Evolutionary conservation across 2,888 invertebrate genomes (phyloP).

Genomic region (Acanthosepion esculentum): DNA sequence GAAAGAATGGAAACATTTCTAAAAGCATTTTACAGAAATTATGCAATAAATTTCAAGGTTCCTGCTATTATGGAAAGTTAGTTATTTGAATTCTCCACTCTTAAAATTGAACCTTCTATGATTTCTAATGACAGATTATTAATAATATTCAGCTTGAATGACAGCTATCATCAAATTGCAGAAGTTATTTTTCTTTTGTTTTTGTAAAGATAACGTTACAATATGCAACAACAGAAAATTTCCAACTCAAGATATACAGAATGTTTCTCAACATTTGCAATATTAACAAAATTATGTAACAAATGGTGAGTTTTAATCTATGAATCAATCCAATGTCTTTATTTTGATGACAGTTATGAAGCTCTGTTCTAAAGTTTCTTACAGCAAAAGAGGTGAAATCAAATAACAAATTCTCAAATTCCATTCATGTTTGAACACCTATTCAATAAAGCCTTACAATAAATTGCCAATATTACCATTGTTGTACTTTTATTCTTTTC

Average conservation of each 20-base stretch:
- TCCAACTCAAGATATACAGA: no score
- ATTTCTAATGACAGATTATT: not conserved
- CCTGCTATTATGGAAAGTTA: not conserved
- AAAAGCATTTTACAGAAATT: not conserved
- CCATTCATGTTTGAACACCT: not conserved
- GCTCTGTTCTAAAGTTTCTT: not conserved
- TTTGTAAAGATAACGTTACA: no score
- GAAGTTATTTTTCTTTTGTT: no score
- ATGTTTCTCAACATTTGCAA: not conserved
- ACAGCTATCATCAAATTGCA: no score
- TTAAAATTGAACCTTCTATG: not conserved
- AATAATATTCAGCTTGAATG: no score
- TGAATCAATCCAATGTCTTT: not conserved
- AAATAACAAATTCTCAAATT: not conserved
- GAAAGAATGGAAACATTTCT: not conserved
- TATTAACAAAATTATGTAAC: not conserved
- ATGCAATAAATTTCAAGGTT: not conserved
- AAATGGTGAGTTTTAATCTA: not conserved
- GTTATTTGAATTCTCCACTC: not conserved
- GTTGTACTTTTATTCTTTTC: not conserved
- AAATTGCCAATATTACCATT: not conserved
- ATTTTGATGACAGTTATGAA: not conserved
- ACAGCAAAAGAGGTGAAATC: not conserved
- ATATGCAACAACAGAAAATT: not conserved
- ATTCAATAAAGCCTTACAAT: not conserved